Percentiles rank a stretch among this genome's conserved stretches.
Conservation (phyloP, 1,140 invertebrate genomes). For the Sesamia nonagrioides region DNA sequence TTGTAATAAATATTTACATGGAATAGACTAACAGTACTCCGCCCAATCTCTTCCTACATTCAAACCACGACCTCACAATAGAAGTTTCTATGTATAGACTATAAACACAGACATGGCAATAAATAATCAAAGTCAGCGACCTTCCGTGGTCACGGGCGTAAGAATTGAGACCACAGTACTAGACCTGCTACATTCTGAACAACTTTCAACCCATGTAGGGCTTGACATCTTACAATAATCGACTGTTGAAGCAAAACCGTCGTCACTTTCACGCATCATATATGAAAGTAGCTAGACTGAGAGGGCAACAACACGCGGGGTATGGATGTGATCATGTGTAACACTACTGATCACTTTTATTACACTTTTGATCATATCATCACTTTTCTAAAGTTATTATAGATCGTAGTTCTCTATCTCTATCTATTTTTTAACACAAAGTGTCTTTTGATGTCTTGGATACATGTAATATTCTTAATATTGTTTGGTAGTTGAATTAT, state of each 20-base stretch:
- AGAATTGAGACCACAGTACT: conserved; percentile 16
- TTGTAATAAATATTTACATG: too few species aligned
- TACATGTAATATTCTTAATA: too few species aligned
- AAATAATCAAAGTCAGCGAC: conserved; percentile 9
- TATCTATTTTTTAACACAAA: too few species aligned
- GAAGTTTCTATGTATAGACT: background rate
- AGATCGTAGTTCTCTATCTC: too few species aligned
- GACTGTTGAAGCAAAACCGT: conserved; percentile 11
- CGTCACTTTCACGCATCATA: conserved; percentile 22
- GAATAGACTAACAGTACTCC: background rate
- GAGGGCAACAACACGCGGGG: background rate
- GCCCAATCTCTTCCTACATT: background rate
- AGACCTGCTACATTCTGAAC: conserved; percentile 18
- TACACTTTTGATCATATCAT: too few species aligned
- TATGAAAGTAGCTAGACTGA: background rate
- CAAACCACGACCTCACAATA: background rate
- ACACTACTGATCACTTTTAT: too few species aligned
- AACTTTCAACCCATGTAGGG: conserved; percentile 34
- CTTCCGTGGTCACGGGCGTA: conserved; percentile 8
- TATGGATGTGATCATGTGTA: background rate
- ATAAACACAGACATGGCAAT: background rate
- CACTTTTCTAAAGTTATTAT: too few species aligned
- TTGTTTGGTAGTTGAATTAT: too few species aligned
- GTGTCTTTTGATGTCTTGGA: too few species aligned
- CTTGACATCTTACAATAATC: conserved; percentile 38